Evolutionary conservation across 2,888 invertebrate genomes (phyloP).

Genomic region (Ernsta delagoae): DNA sequence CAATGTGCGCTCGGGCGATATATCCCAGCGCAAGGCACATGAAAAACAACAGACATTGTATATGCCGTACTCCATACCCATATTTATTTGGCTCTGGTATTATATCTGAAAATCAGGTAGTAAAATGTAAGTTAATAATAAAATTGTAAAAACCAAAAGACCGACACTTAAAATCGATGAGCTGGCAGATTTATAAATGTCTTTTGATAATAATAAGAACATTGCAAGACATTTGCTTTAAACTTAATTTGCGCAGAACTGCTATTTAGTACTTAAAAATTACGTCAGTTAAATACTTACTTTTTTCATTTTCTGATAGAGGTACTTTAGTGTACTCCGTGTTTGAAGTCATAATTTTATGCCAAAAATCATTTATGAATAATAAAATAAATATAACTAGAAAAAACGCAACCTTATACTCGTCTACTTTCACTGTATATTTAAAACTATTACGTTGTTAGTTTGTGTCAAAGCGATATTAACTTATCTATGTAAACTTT

Average conservation of each 20-base stretch:
- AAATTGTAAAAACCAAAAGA: no score
- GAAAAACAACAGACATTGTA: constrained; percentile 54
- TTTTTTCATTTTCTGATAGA: constrained; percentile 44
- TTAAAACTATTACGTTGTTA: not conserved
- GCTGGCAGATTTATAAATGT: no score
- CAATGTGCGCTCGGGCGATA: constrained; percentile 57
- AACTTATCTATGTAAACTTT: not conserved
- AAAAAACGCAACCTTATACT: not conserved
- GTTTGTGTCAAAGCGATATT: not conserved
- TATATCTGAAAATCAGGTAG: not conserved
- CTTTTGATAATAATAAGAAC: no score
- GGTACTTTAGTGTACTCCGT: constrained; percentile 47
- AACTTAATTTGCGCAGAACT: no score
- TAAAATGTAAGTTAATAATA: not conserved
- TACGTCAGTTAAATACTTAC: constrained; percentile 40
- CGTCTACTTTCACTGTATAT: not conserved
- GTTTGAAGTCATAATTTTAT: constrained; percentile 38
- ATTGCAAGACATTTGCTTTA: no score
- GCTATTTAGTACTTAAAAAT: no score
- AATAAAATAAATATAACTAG: no score
- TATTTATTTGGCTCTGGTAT: constrained; percentile 42
- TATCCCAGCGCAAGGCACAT: constrained; percentile 49
- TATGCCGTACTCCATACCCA: constrained; percentile 61
- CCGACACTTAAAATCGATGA: no score
- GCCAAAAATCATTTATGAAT: not conserved